A percentile compares a stretch with the other conserved stretches of the same genome.
Evolutionary conservation across 1,140 invertebrate genomes (phyloP).

Genomic region (Drosophila ambigua): DNA sequence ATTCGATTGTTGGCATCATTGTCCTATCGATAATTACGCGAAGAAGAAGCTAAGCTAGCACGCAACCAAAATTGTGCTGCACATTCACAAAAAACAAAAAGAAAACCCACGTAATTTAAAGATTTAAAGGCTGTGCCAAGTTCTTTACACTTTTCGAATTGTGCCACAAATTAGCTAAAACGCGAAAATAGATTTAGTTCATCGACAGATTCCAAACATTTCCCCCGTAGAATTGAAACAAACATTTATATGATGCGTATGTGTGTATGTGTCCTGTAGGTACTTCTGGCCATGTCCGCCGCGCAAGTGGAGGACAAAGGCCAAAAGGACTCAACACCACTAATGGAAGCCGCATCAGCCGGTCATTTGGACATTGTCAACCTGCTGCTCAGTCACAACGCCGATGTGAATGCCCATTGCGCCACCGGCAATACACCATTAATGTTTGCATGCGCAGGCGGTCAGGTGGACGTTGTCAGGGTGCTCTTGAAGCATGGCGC

Average conservation of each 20-base stretch:
- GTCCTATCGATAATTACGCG: slow-evolving; percentile 30
- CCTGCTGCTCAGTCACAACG: slow-evolving; percentile 94
- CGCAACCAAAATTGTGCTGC: not conserved
- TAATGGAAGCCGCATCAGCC: slow-evolving; percentile 98
- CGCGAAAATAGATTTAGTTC: no score
- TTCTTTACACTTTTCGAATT: not conserved
- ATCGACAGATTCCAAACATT: no score
- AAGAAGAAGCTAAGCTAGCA: not conserved
- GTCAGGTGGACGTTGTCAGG: slow-evolving; percentile 96
- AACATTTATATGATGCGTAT: no score
- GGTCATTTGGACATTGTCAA: slow-evolving; percentile 97
- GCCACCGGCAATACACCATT: slow-evolving; percentile 97
- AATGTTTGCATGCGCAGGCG: slow-evolving; percentile 99
- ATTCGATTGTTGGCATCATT: not conserved
- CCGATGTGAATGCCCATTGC: slow-evolving; percentile 98
- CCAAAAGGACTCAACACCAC: slow-evolving; percentile 95
- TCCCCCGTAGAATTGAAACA: no score
- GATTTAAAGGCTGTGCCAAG: no score
- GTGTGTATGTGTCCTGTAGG: slow-evolving; percentile 85
- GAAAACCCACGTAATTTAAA: not conserved
- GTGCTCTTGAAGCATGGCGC: slow-evolving; percentile 95
- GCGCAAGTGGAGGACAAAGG: slow-evolving; percentile 98
- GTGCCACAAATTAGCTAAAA: no score
- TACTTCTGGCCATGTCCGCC: slow-evolving; percentile 97
- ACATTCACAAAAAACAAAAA: not conserved